These are phyloP conservation scores for Apodemia duryi DNA, from an alignment of 2,888 invertebrate species.

Conservation along the genomic window DNA sequence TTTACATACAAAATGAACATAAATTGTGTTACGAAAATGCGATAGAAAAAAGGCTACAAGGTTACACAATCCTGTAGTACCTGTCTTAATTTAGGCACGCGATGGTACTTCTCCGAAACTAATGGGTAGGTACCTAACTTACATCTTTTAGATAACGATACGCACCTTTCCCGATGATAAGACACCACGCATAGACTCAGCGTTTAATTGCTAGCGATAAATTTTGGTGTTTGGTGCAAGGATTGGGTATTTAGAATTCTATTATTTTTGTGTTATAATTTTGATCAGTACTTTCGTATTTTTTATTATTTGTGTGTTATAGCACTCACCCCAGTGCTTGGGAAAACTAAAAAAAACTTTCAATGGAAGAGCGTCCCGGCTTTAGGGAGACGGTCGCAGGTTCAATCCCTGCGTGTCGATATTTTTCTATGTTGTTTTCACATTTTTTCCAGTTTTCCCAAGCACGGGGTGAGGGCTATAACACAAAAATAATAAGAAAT, in stretches of 20 bases:
- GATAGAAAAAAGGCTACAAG: slow-evolving; percentile 19
- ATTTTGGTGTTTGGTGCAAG: slow-evolving; percentile 17
- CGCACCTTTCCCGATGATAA: slow-evolving; percentile 28
- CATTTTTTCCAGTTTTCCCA: too few relatives aligned
- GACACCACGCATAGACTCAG: slow-evolving; percentile 29
- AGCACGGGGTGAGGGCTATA: too few relatives aligned
- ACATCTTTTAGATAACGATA: slow-evolving; percentile 25
- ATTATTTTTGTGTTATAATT: too few relatives aligned
- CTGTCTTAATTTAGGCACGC: slow-evolving; percentile 27
- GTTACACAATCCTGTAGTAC: slow-evolving; percentile 22
- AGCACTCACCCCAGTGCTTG: too few relatives aligned
- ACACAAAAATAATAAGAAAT: too few relatives aligned
- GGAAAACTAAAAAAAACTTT: too few relatives aligned
- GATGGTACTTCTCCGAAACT: slow-evolving; percentile 30
- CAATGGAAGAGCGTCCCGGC: too few relatives aligned
- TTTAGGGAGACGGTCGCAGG: too few relatives aligned
- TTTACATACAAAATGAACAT: not conserved
- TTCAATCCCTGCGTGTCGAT: too few relatives aligned
- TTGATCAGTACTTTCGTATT: too few relatives aligned
- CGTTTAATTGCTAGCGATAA: slow-evolving; percentile 30
- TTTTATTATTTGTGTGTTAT: too few relatives aligned
- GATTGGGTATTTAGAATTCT: not conserved
- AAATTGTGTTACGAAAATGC: slow-evolving; percentile 18
- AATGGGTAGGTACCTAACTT: slow-evolving; percentile 22
- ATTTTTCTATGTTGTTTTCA: too few relatives aligned